Evolutionary conservation across 2,113 vertebrate genomes (phyloP), one percentile per base, ranked within the genome.

Genomic region (Pterocles orientalis): DNA sequence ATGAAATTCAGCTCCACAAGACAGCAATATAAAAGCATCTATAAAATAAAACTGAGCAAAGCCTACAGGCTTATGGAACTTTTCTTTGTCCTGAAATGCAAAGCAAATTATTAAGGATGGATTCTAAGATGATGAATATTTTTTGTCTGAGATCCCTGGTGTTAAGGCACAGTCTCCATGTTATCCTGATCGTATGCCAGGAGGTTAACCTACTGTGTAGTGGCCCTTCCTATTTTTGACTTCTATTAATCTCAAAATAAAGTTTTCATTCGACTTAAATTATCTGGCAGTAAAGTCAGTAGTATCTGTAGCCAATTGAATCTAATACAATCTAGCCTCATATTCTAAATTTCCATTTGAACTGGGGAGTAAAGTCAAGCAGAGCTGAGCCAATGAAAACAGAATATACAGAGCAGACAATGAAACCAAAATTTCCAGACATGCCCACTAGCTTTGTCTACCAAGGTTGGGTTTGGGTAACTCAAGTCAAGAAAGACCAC

Each of bases 41-140:
- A 99, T 90, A 85, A 99, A 99, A 96, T 99, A 99, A 96, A 99
- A 99, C 97, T 99, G 99, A 20, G 98, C 98, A 29, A 95, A 96
- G 25, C 68, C 87, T 39, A 98, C 86, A 18, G 98, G 92, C 94
- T 97, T 98, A 48, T 92, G 91, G 89, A 99, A 98, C n/a, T 82
- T 88, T 6, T 97, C 97, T 86, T 93, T 94, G n/a, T 96, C 98
- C 99, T 99, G 85, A 70, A 96, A 97, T n/a, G 65, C 5, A 91
- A 94, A 88, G 84, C n/a, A 65, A 36, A 51, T 61, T 50, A 25
- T 65, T 62, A 92, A 82, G 24, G 94, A 86, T 45, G 28, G 24
- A 65, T 64, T 86, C 21, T 36, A 90, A 64, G 13, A 84, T 7
- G 70, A 17, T 7, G 6, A 70, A 33, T 31, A 50, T 3, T 68